Conservation (phyloP, 2,888 invertebrate genomes). For the Eurois occulta region DNA sequence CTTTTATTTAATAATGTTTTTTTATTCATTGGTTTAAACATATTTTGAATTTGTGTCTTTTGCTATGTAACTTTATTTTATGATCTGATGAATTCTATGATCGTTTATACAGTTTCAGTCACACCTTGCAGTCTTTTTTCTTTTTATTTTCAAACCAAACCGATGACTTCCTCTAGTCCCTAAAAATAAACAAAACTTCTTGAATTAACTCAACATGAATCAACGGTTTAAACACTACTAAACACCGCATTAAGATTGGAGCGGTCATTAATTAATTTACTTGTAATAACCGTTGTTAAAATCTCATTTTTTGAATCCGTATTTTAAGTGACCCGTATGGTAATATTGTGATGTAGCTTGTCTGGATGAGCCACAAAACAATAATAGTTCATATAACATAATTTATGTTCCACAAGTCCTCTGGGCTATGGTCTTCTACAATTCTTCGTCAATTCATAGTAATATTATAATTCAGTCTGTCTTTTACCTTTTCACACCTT, state of each 20-base stretch:
- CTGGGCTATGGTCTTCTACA: too few relatives aligned
- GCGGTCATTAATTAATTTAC: constrained; percentile 88
- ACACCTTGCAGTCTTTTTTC: not conserved
- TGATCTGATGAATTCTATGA: too few relatives aligned
- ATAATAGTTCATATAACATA: too few relatives aligned
- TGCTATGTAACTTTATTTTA: too few relatives aligned
- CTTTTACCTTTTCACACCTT: too few relatives aligned
- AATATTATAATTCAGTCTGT: too few relatives aligned
- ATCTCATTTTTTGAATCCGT: constrained; percentile 82
- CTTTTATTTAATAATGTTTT: too few relatives aligned
- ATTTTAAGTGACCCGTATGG: constrained; percentile 75
- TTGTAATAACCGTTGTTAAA: constrained; percentile 86
- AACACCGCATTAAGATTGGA: constrained; percentile 69
- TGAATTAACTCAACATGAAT: constrained; percentile 35
- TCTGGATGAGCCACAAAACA: constrained; percentile 65
- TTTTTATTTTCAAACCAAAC: not conserved
- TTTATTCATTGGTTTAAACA: too few relatives aligned
- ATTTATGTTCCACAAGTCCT: too few relatives aligned
- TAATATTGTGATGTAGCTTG: constrained; percentile 49
- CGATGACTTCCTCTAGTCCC: not conserved
- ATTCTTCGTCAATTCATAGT: too few relatives aligned
- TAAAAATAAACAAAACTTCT: constrained; percentile 3
- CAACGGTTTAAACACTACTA: constrained; percentile 44
- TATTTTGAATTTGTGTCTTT: too few relatives aligned
- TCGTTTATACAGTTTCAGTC: too few relatives aligned